Percentiles rank a stretch among this genome's conserved stretches.
phyloP scores from a whole-genome alignment of 2,113 vertebrate genomes.

The Cyanistes caeruleus region DNA sequence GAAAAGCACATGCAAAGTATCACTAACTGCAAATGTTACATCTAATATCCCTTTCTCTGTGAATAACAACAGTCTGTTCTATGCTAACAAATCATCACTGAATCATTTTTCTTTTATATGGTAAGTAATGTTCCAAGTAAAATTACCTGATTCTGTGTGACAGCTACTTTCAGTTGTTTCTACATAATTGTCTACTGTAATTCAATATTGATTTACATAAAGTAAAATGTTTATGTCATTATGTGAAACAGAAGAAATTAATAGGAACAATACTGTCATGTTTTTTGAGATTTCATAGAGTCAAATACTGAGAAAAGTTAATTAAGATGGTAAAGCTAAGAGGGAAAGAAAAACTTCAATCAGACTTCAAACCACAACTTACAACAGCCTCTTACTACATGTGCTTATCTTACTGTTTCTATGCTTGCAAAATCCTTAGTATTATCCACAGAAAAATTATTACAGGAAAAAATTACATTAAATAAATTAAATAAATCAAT shows the following conservation, averaged over 20 bases:
- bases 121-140: not conserved
- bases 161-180: not conserved
- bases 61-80: not conserved
- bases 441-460: not conserved
- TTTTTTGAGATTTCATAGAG: not conserved
- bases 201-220: slow-evolving; percentile 3
- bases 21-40: not conserved
- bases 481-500: not conserved
- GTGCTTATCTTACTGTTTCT: not conserved
- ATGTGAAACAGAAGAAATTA: not conserved
- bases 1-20: not conserved
- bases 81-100: not conserved
- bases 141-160: not conserved
- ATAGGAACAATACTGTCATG: not conserved
- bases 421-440: not conserved
- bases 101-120: not conserved
- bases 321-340: not conserved
- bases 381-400: not conserved
- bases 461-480: no score
- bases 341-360: not conserved
- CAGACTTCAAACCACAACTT: not conserved
- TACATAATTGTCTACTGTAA: not conserved
- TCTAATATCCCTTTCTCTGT: not conserved
- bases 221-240: not conserved
- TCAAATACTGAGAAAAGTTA: not conserved